These are phyloP conservation scores for Semotilus atromaculatus DNA, from an alignment of 2,797 vertebrate species.

Conservation along the genomic window DNA sequence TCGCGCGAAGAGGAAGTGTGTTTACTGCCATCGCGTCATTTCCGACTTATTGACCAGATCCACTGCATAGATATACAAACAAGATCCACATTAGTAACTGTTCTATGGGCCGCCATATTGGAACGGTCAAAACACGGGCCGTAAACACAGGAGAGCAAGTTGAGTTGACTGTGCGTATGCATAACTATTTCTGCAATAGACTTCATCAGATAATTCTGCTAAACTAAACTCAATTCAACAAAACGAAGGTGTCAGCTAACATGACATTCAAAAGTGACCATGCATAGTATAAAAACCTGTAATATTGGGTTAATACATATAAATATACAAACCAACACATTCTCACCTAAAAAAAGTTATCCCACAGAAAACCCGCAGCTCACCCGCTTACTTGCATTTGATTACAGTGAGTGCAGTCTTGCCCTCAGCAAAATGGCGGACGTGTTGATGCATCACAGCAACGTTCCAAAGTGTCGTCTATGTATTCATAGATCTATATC, in stretches of 20 bases:
- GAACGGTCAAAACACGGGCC: background rate
- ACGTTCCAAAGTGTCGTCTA: no score
- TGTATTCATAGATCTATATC: no score
- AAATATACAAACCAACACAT: background rate
- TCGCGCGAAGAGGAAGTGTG: conserved; percentile 16
- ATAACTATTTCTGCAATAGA: background rate
- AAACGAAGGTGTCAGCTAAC: background rate
- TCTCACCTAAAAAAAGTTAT: background rate
- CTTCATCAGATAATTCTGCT: background rate
- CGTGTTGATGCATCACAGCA: no score
- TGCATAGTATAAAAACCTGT: background rate
- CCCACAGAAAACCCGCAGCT: no score
- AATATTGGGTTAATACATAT: background rate
- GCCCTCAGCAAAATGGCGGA: no score
- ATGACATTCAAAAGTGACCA: background rate
- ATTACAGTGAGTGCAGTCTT: no score
- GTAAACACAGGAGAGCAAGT: background rate
- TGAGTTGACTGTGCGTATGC: background rate
- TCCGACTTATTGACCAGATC: background rate
- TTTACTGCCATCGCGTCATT: background rate
- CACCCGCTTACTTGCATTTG: no score
- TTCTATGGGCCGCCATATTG: background rate
- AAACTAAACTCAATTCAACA: background rate
- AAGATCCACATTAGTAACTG: background rate
- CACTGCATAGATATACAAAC: background rate